These are phyloP conservation scores for Chiloscyllium punctatum DNA, from an alignment of 2,797 vertebrate genomes.

Conservation along the genomic window DNA sequence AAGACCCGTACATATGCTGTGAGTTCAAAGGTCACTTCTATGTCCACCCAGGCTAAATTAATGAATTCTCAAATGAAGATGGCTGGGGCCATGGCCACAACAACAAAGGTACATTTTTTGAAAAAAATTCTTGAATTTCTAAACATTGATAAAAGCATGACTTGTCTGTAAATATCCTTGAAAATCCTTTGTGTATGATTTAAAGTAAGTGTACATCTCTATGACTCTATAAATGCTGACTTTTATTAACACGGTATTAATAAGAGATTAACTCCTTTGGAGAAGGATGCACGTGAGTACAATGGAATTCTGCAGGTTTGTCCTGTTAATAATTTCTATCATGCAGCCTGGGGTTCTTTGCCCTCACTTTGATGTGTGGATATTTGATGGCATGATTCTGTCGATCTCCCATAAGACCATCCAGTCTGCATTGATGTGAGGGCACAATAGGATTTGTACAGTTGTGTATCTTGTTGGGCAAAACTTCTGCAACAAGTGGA, in stretches of 20 bases:
- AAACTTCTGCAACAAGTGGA: neutral
- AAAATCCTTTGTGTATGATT: neutral
- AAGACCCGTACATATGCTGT: conserved; percentile 91
- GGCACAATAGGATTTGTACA: neutral
- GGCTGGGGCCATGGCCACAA: conserved; percentile 92
- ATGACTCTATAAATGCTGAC: neutral
- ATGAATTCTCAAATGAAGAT: conserved; percentile 99
- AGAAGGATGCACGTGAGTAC: neutral
- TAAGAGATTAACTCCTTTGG: neutral
- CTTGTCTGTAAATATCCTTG: neutral
- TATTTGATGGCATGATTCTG: neutral
- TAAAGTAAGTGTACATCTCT: neutral
- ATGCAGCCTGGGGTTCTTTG: neutral
- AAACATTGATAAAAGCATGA: neutral
- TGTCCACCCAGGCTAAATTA: conserved; percentile 89
- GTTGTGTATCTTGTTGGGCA: neutral
- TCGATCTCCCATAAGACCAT: neutral
- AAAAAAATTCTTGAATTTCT: neutral
- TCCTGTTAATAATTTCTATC: neutral
- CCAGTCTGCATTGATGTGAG: neutral
- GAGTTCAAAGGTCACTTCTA: conserved; percentile 97
- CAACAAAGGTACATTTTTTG: conserved; percentile 73
- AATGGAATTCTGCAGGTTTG: neutral
- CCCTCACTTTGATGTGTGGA: neutral
- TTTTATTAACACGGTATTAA: neutral